Conservation (phyloP, 92 coral and sea anemone genomes). For the Phenganax subtilis region DNA sequence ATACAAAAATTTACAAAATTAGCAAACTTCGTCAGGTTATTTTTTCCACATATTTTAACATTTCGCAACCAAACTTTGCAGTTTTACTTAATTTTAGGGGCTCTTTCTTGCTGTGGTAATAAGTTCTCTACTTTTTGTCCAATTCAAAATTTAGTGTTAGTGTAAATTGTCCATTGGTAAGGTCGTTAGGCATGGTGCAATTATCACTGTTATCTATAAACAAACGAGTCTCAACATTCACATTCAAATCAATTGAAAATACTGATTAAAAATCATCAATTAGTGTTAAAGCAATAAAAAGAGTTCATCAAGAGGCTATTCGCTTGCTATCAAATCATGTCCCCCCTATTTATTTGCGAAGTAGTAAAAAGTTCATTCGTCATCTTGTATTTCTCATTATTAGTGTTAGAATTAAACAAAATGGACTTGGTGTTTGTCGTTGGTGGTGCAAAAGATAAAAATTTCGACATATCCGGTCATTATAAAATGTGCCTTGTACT, state of each 20-base stretch:
- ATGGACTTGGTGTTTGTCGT: constrained; percentile 37
- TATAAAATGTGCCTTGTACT: constrained; percentile 27
- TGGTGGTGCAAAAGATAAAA: constrained; percentile 35
- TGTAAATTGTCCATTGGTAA: no score
- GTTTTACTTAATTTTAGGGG: no score
- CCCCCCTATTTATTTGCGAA: neutral
- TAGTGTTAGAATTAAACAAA: constrained; percentile 14
- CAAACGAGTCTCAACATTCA: neutral
- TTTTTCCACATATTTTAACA: no score
- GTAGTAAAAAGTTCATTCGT: neutral
- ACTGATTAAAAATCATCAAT: neutral
- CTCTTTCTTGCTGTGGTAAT: no score
- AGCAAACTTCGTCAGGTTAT: no score
- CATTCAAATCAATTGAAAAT: neutral
- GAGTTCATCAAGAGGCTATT: no score
- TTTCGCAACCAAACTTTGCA: no score
- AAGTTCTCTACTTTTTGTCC: no score
- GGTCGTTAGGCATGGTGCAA: no score
- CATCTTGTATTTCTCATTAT: neutral
- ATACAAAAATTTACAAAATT: no score
- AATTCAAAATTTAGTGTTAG: no score
- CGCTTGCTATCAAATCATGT: neutral
- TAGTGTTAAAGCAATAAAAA: neutral
- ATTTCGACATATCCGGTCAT: constrained; percentile 34
- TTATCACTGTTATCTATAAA: no score